phyloP scores from a whole-genome alignment of 2,113 vertebrate genomes.

The Tauraco erythrolophus region DNA sequence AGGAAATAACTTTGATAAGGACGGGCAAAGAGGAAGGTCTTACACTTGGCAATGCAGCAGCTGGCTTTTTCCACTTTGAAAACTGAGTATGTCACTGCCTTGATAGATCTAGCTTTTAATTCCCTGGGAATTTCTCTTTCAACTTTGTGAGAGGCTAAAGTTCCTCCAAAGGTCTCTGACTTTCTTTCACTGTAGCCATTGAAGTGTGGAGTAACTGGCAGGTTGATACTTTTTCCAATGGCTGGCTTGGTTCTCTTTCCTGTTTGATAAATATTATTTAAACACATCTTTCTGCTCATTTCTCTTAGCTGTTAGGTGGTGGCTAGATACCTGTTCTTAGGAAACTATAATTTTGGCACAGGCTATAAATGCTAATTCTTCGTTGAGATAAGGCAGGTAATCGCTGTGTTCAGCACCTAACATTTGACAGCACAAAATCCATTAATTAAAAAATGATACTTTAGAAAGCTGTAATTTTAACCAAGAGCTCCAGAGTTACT shows the following conservation, averaged over 20 bases:
- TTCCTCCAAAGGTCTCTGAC: slow-evolving; percentile 11
- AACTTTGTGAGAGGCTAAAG: slow-evolving; percentile 34
- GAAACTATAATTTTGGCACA: background rate
- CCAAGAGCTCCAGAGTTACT: background rate
- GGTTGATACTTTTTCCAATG: background rate
- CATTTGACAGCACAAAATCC: background rate
- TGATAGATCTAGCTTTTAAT: slow-evolving; percentile 31
- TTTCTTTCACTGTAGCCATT: background rate
- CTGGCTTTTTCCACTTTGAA: slow-evolving; percentile 67
- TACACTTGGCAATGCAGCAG: slow-evolving; percentile 25
- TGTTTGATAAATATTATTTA: slow-evolving; percentile 8
- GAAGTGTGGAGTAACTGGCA: slow-evolving; percentile 19
- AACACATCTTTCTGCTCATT: background rate
- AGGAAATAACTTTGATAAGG: background rate
- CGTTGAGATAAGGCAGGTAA: background rate
- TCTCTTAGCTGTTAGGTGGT: background rate
- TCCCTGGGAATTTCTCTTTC: slow-evolving; percentile 56
- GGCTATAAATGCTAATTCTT: background rate
- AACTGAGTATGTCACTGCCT: slow-evolving; percentile 32
- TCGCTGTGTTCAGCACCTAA: background rate
- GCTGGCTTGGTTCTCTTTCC: background rate
- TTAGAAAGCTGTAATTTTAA: background rate
- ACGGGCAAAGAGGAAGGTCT: slow-evolving; percentile 5
- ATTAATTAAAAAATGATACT: background rate
- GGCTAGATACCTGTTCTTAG: background rate